Evolutionary conservation across 2,797 vertebrate genomes (phyloP).

Genomic region (Morus bassanus): DNA sequence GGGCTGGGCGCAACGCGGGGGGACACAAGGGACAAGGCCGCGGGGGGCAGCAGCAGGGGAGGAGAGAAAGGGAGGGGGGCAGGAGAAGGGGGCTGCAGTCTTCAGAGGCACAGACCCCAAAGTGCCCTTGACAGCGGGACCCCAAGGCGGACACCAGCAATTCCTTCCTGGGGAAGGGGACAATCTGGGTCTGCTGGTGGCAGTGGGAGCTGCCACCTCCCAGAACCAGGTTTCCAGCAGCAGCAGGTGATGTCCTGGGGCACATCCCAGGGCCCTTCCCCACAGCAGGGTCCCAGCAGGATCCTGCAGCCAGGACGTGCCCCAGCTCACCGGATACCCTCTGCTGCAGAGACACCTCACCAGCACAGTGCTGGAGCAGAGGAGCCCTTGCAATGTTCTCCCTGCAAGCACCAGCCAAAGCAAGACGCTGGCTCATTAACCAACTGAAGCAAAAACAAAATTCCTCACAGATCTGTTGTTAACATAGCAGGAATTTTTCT

Average conservation of each 20-base stretch:
- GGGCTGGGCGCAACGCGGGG: fast-evolving
- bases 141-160: no score
- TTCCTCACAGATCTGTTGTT: neutral
- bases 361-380: neutral
- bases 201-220: neutral
- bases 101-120: neutral
- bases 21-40: no score
- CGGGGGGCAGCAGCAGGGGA: neutral
- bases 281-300: neutral
- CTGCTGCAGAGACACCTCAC: neutral
- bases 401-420: neutral
- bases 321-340: neutral
- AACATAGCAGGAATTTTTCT: neutral
- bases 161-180: neutral
- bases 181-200: neutral
- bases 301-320: fast-evolving
- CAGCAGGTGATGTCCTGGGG: neutral
- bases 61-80: fast-evolving
- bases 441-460: neutral
- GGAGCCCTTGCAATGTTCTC: neutral
- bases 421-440: neutral
- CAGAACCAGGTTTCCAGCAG: neutral
- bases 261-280: neutral
- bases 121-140: neutral
- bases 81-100: neutral